Evolutionary conservation across 2,888 invertebrate species (phyloP).

Genomic region (Dicyrtomina minuta): DNA sequence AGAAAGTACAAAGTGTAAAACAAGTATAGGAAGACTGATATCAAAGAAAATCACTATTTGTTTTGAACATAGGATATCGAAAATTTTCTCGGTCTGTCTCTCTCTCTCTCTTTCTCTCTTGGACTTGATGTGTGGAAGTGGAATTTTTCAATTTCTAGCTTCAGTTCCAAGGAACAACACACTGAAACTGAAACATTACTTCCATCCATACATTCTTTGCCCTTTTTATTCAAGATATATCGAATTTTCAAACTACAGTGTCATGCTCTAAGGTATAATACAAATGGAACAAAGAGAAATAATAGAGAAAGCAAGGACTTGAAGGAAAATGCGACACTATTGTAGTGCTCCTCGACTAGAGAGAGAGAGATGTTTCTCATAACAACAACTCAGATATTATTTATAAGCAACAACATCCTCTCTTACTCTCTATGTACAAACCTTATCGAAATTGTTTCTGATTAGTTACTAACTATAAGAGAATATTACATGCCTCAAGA

Average conservation of each 20-base stretch:
- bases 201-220: constrained; percentile 20
- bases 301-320: not conserved
- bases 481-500: too few relatives aligned
- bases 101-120: constrained; percentile 1
- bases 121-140: constrained; percentile 27
- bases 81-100: too few relatives aligned
- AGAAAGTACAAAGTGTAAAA: not conserved
- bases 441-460: too few relatives aligned
- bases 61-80: not conserved
- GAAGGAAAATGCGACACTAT: not conserved
- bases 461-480: too few relatives aligned
- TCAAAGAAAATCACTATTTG: constrained; percentile 31
- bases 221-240: constrained; percentile 28
- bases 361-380: not conserved
- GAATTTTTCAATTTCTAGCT: constrained; percentile 36
- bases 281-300: not conserved
- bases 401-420: too few relatives aligned
- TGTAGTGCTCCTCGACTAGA: not conserved
- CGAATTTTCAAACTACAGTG: constrained; percentile 4
- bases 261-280: constrained; percentile 9
- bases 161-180: not conserved
- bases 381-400: too few relatives aligned
- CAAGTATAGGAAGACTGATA: not conserved
- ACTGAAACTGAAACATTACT: too few relatives aligned
- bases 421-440: too few relatives aligned